These are phyloP conservation scores for Meriones unguiculatus DNA, from an alignment of 2,113 vertebrate genomes.

Conservation along the genomic window DNA sequence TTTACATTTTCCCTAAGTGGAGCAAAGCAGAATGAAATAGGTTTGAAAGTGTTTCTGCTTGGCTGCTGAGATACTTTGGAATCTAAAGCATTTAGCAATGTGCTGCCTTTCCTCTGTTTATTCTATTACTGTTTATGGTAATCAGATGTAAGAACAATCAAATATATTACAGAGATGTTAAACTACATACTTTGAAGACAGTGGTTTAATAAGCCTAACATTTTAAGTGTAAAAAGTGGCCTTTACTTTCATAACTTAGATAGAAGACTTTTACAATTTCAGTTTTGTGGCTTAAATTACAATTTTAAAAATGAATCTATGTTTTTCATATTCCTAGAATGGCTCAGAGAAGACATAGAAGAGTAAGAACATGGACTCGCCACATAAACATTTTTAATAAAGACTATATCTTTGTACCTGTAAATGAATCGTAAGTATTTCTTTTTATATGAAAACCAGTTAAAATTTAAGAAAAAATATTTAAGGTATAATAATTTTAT, in stretches of 20 bases:
- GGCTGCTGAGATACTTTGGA: background rate
- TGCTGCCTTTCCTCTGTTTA: background rate
- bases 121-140: conserved; percentile 39
- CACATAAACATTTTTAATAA: conserved; percentile 97
- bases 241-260: conserved; percentile 28
- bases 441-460: conserved; percentile 39
- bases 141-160: conserved; percentile 23
- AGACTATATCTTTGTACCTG: conserved; percentile 98
- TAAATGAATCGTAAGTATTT: conserved; percentile 97
- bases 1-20: conserved; percentile 4
- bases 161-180: conserved; percentile 39
- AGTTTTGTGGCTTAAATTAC: background rate
- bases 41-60: background rate
- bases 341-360: conserved; percentile 93
- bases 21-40: background rate
- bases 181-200: conserved; percentile 37
- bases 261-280: conserved; percentile 11
- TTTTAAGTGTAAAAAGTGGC: conserved; percentile 26
- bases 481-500: background rate
- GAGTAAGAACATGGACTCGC: conserved; percentile 98
- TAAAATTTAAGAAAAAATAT: background rate
- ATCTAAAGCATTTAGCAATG: conserved; percentile 40
- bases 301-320: conserved; percentile 36
- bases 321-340: conserved; percentile 83
- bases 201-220: conserved; percentile 18